A percentile compares a stretch with the other conserved stretches of the same genome.
Conservation (phyloP, 2,797 vertebrate species). For the Typhlichthys subterraneus region DNA sequence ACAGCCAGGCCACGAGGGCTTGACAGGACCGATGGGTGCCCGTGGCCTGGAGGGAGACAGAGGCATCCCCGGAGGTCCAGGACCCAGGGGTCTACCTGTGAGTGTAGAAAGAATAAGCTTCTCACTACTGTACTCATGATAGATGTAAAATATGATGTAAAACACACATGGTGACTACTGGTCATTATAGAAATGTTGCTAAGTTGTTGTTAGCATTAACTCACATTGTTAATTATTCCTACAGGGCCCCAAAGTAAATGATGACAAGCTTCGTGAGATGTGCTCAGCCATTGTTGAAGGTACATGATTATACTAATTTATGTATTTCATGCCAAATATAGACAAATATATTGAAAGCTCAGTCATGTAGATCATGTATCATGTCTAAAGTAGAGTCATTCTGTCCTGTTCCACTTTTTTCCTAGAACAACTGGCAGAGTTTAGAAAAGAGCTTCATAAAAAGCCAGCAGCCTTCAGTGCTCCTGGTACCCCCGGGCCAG, state of each 20-base stretch:
- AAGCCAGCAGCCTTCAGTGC: conserved; percentile 72
- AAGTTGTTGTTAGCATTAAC: background rate
- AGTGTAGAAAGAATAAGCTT: conserved; percentile 28
- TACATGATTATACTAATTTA: conserved; percentile 23
- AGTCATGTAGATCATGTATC: background rate
- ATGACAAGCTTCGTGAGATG: conserved; percentile 77
- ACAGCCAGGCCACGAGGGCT: conserved; percentile 76
- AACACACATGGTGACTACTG: too few relatives aligned
- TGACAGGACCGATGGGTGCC: conserved; percentile 74
- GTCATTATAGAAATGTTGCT: background rate
- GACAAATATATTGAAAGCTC: background rate
- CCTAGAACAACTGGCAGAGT: conserved; percentile 77
- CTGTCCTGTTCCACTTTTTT: background rate
- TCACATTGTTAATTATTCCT: conserved; percentile 16
- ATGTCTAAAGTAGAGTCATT: background rate
- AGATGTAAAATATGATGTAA: too few relatives aligned
- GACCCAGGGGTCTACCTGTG: conserved; percentile 80
- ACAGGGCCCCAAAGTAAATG: conserved; percentile 77
- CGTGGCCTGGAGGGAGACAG: conserved; percentile 78
- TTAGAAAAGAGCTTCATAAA: conserved; percentile 78
- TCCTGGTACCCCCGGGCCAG: conserved; percentile 70
- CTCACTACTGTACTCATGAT: too few relatives aligned
- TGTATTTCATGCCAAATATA: background rate
- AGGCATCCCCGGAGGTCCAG: conserved; percentile 73
- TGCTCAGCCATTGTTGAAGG: conserved; percentile 80